These are phyloP conservation scores for Thalpophila matura DNA, from an alignment of 2,888 invertebrate genomes.

Conservation along the genomic window DNA sequence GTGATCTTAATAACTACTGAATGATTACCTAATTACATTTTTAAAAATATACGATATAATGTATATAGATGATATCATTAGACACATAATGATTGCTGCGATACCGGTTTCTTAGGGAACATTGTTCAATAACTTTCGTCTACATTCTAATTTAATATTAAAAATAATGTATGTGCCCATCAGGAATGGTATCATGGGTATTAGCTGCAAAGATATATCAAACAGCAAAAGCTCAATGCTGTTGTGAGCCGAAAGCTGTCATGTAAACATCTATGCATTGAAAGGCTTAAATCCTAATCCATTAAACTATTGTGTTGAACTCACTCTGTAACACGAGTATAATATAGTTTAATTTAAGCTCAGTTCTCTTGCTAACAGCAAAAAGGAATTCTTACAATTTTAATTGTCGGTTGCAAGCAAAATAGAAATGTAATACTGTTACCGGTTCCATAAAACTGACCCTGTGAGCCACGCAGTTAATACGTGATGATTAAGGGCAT, in stretches of 20 bases:
- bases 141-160: too few species aligned
- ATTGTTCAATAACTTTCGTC: too few species aligned
- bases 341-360: not conserved
- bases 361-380: not conserved
- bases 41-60: not conserved
- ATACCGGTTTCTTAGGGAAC: too few species aligned
- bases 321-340: not conserved
- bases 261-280: conserved; percentile 15
- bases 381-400: not conserved
- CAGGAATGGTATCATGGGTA: not conserved
- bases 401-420: too few species aligned
- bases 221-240: not conserved
- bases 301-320: conserved; percentile 16
- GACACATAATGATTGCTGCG: not conserved
- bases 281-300: conserved; percentile 12
- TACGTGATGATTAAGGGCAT: too few species aligned
- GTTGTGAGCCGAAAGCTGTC: conserved; percentile 6
- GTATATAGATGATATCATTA: not conserved
- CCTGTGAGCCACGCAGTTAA: too few species aligned
- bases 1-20: not conserved
- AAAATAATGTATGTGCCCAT: too few species aligned
- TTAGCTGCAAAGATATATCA: not conserved
- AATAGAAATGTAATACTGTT: too few species aligned
- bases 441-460: too few species aligned
- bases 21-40: not conserved